Base-by-base conservation (phyloP, 2,888 invertebrate genomes). In the Helleia helle region DNA sequence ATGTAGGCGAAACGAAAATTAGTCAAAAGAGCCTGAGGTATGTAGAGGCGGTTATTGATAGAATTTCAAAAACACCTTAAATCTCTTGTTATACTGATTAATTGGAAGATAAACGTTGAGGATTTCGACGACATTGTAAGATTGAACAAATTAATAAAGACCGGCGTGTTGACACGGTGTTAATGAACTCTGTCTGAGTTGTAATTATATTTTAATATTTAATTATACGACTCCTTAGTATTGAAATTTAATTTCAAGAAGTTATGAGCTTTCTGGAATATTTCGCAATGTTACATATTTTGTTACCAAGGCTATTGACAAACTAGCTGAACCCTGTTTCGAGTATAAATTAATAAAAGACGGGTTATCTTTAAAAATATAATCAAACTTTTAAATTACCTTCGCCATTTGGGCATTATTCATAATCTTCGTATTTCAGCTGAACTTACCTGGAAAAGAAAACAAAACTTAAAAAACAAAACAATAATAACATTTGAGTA, bases 101-200 rank as follows among this genome's bases (percentile, higher is more conserved):
- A 68, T 66, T 66, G 59, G 52, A 50, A 55, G 50, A 59, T 58
- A 56, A 62, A 58, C 49, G 59, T 53, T 45, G 48, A 26, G 28
- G 30, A 49, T 44, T 45, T 38, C 36, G 26, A 39, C 31, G 45
- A 48, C 43, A 49, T 41, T 44, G 46, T 47, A 47, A 43, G 44
- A 48, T 49, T 50, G 41, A 44, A 36, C 38, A 36, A 47, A 47
- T 47, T 49, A 44, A 47, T 31, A 37, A 39, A 30, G 36, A 37
- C 40, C 41, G 36, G 29, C 13, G 42, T 34, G 41, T 37, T 43
- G 38, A 36, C 29, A 34, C 29, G 38, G 39, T 27, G 30, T 40
- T 46, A 43, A 46, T 46, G 36, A 41, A 38, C 7, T 28, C 5
- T 13, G 28, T 12, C 6, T 28, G 13, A 7, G 14, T n/a, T 26